A percentile compares a stretch with the other conserved stretches of the same genome.
Conservation (phyloP, 2,113 vertebrate species). For the Hyla sarda region DNA sequence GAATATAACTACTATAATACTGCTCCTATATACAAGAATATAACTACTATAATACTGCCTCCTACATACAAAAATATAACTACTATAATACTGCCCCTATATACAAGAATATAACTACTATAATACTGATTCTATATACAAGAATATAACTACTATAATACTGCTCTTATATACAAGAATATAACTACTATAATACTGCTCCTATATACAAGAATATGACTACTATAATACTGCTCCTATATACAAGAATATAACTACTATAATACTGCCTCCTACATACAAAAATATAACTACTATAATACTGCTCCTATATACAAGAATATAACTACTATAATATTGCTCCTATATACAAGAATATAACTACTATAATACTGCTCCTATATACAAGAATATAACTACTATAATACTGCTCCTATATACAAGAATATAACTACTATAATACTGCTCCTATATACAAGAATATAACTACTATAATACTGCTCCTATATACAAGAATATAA, state of each 20-base stretch:
- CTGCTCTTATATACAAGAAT: background rate
- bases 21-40: background rate
- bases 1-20: constrained; percentile 15
- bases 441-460: background rate
- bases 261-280: background rate
- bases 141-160: background rate
- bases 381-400: constrained; percentile 4
- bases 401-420: constrained; percentile 6
- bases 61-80: background rate
- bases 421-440: constrained; percentile 13
- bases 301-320: background rate
- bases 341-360: background rate
- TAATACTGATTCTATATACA: background rate
- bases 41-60: background rate
- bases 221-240: background rate
- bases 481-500: constrained; percentile 6
- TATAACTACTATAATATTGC: constrained; percentile 13
- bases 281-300: constrained; percentile 7
- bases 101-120: background rate
- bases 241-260: constrained; percentile 2
- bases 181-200: constrained; percentile 12
- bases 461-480: constrained; percentile 14
- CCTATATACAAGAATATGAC: background rate
- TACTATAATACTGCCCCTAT: constrained; percentile 13
- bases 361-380: constrained; percentile 16